Evolutionary conservation across 2,113 vertebrate genomes (phyloP).

Genomic region (Ameiurus melas): DNA sequence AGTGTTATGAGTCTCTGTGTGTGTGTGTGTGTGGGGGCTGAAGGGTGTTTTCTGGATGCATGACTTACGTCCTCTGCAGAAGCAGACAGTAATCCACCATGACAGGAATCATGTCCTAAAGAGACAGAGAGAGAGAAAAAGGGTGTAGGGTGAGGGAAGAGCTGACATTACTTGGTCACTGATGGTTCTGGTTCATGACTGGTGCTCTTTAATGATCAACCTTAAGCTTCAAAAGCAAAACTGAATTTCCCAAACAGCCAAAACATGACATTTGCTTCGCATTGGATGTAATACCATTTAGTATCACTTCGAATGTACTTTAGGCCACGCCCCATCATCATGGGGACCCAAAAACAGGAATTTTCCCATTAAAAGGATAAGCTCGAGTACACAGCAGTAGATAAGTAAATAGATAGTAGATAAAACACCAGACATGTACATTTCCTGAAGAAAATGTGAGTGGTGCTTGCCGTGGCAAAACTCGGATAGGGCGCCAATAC

Average conservation of each 20-base stretch:
- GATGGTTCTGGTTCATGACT: slow-evolving; percentile 19
- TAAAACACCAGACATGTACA: no score
- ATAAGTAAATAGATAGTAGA: not conserved
- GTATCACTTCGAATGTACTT: not conserved
- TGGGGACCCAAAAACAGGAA: not conserved
- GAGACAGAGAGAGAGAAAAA: slow-evolving; percentile 44
- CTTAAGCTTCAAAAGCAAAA: not conserved
- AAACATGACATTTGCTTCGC: not conserved
- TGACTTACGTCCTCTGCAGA: slow-evolving; percentile 87
- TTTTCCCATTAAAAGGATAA: not conserved
- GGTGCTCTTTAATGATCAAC: slow-evolving; percentile 24
- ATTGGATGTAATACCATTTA: not conserved
- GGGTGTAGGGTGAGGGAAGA: slow-evolving; percentile 25
- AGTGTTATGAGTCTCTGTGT: not conserved
- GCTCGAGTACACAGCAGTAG: not conserved
- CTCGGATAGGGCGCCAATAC: no score
- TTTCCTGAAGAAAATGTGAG: no score
- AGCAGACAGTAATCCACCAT: slow-evolving; percentile 93
- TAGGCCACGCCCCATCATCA: not conserved
- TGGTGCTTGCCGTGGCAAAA: no score
- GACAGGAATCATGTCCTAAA: slow-evolving; percentile 87
- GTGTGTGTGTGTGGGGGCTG: not conserved
- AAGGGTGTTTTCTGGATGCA: slow-evolving; percentile 20
- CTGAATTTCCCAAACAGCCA: not conserved
- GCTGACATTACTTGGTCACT: slow-evolving; percentile 34